Evolutionary conservation across 2,888 invertebrate species (phyloP).

Genomic region (Ypsolopha sequella): DNA sequence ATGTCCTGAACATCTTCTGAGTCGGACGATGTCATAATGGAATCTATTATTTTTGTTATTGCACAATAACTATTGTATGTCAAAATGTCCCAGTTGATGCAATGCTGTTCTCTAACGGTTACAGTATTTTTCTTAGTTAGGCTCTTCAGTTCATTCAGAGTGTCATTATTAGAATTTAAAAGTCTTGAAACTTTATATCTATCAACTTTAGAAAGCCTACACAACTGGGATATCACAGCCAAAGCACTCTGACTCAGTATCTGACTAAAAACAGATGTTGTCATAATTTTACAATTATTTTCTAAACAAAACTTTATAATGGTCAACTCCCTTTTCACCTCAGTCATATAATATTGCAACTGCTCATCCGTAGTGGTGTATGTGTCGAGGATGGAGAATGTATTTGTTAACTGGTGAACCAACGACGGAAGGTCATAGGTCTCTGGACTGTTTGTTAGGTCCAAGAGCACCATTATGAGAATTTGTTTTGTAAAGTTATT

Average conservation of each 20-base stretch:
- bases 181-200: conserved; percentile 62
- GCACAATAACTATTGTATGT: conserved; percentile 66
- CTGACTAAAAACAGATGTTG: conserved; percentile 60
- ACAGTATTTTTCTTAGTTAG: conserved; percentile 29
- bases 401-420: conserved; percentile 55
- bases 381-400: conserved; percentile 59
- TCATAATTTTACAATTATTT: conserved; percentile 62
- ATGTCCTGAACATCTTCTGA: conserved; percentile 41
- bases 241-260: conserved; percentile 56
- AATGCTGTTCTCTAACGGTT: conserved; percentile 22
- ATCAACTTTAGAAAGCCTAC: conserved; percentile 58
- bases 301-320: conserved; percentile 62
- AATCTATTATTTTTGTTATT: conserved; percentile 59
- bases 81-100: conserved; percentile 53
- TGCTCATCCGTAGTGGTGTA: conserved; percentile 52
- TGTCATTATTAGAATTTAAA: conserved; percentile 55
- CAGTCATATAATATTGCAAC: conserved; percentile 57
- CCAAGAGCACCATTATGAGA: conserved; percentile 60
- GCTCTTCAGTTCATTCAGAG: conserved; percentile 40
- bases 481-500: conserved; percentile 64
- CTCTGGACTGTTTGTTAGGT: conserved; percentile 57
- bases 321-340: conserved; percentile 60
- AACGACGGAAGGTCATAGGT: conserved; percentile 55
- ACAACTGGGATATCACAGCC: conserved; percentile 63
- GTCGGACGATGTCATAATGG: conserved; percentile 49